phyloP scores from a whole-genome alignment of 2,797 vertebrate genomes.

The Amazonetta brasiliensis region DNA sequence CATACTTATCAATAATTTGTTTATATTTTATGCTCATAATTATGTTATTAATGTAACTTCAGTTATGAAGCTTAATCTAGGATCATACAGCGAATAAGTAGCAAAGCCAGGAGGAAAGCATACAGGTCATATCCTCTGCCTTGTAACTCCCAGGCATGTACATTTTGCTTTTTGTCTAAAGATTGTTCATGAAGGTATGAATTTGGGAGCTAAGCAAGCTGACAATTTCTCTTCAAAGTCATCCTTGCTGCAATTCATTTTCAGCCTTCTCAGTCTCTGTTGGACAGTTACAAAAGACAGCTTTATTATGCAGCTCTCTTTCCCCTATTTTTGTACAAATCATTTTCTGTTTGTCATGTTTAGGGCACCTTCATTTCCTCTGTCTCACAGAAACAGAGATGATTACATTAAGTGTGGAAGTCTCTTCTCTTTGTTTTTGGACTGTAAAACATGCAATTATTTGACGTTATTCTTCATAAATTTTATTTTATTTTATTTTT shows the following conservation, averaged over 20 bases:
- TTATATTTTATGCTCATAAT: background rate
- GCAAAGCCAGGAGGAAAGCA: background rate
- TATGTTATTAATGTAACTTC: background rate
- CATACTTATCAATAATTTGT: background rate
- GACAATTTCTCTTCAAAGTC: slow-evolving; percentile 52
- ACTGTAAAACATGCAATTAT: slow-evolving; percentile 29
- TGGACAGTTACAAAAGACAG: slow-evolving; percentile 53
- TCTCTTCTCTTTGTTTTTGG: slow-evolving; percentile 11
- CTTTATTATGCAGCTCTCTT: slow-evolving; percentile 54
- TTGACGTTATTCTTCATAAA: slow-evolving; percentile 53
- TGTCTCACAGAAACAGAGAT: slow-evolving; percentile 35
- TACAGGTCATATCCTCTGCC: background rate
- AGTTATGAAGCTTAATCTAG: background rate
- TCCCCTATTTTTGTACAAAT: slow-evolving; percentile 26
- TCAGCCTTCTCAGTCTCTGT: slow-evolving; percentile 43
- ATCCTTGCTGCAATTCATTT: slow-evolving; percentile 26
- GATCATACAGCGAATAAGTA: background rate
- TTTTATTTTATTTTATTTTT: background rate
- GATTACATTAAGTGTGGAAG: slow-evolving; percentile 31
- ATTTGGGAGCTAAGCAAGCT: slow-evolving; percentile 21
- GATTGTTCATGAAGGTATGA: background rate
- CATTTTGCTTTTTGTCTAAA: background rate
- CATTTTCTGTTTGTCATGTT: slow-evolving; percentile 61
- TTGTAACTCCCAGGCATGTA: background rate
- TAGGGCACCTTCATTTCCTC: slow-evolving; percentile 60